Percentiles rank a stretch among this genome's conserved stretches.
Conservation (phyloP, 2,888 invertebrate species). For the Prosapia bicincta region DNA sequence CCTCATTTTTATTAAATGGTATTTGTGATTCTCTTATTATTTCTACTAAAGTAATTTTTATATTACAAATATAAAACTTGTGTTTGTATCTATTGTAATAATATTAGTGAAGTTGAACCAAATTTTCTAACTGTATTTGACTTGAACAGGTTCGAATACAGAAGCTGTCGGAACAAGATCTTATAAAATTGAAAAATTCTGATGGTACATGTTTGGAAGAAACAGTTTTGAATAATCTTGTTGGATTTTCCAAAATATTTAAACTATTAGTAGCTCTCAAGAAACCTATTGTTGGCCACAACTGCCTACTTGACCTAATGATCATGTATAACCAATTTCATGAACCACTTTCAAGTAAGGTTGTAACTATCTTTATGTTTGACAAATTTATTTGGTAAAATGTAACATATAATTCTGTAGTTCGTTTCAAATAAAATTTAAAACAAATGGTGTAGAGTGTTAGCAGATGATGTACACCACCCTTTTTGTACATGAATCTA, state of each 20-base stretch:
- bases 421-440: no score
- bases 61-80: no score
- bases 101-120: no score
- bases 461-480: no score
- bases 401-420: no score
- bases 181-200: conserved; percentile 39
- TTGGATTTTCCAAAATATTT: conserved; percentile 67
- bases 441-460: no score
- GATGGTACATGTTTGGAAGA: conserved; percentile 49
- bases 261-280: conserved; percentile 54
- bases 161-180: conserved; percentile 44
- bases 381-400: background rate
- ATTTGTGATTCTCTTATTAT: no score
- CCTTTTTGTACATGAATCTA: no score
- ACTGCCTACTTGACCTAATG: conserved; percentile 65
- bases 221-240: conserved; percentile 50
- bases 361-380: background rate
- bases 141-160: conserved; percentile 44
- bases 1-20: no score
- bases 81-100: no score
- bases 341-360: conserved; percentile 59
- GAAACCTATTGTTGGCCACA: conserved; percentile 76
- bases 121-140: no score
- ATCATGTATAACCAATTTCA: conserved; percentile 70
- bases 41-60: no score